Base-by-base conservation (phyloP, 1,140 invertebrate species). In the Aphelinus atriplicis region DNA sequence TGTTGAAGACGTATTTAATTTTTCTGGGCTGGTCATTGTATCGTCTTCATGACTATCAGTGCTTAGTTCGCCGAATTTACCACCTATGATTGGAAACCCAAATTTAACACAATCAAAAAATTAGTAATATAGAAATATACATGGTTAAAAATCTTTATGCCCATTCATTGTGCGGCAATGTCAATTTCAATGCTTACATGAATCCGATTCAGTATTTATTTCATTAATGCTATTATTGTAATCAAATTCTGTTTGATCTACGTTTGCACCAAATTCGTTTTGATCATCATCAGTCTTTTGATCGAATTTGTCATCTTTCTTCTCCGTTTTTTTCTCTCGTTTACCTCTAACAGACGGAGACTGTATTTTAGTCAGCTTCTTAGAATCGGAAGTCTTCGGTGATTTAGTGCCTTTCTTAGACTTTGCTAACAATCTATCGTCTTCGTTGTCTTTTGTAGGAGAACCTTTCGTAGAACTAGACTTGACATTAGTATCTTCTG, bases 361-460 rank as follows among this genome's bases (percentile, higher is more conserved):
- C 66, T 75, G 71, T 10, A 75, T 75, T 78, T 84, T 84, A 2
- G 80, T 55, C 26, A 68, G 48, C 78, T 80, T 83, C 7, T 78
- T 81, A 79, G 74, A n/a, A 75, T 82, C 80, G 47, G 71, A 57
- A 1, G 78, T 67, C 78, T 88, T 87, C 2, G 84, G 81, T 1
- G 85, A 85, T 56, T 82, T 85, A 0, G 73, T 81, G 58, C 73
- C 77, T 56, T 76, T 81, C 77, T 81, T 84, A 3, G 78, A 72
- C 61, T 84, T 87, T 0, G 76, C 26, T 55, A 65, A 51, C n/a
- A 61, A 47, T 68, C 81, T 85, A 48, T 84, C 85, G 46, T 63
- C 71, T 26, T 86, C 82, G 9, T 75, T 84, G 26, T 88, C 85
- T 73, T 88, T 88, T 0, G 72, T 50, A 7, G 84, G 83, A 1